Conservation (phyloP, 2,888 invertebrate genomes). For the Pristionchus arcanus region DNA sequence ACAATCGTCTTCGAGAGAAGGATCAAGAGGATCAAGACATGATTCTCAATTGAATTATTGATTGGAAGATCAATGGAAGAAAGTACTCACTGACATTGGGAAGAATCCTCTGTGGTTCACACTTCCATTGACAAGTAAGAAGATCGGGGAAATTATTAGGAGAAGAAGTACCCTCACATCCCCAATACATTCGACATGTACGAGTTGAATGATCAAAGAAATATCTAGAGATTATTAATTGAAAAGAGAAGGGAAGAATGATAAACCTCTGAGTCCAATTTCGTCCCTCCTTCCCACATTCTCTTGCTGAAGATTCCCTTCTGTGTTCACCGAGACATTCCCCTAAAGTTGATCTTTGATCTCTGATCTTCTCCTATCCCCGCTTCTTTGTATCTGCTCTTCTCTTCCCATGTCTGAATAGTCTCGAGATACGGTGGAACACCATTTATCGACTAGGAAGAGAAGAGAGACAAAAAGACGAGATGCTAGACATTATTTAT, state of each 20-base stretch:
- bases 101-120: slow-evolving; percentile 70
- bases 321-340: slow-evolving; percentile 50
- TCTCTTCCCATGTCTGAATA: slow-evolving; percentile 45
- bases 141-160: slow-evolving; percentile 57
- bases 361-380: background rate
- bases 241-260: background rate
- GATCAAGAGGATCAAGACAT: slow-evolving; percentile 75
- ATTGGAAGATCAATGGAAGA: background rate
- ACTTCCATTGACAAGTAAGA: slow-evolving; percentile 74
- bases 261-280: slow-evolving; percentile 54
- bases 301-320: slow-evolving; percentile 45
- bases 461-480: slow-evolving; percentile 15
- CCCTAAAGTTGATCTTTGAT: slow-evolving; percentile 44
- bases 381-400: background rate
- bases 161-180: slow-evolving; percentile 61
- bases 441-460: slow-evolving; percentile 52
- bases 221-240: slow-evolving; percentile 60
- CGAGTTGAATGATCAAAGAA: slow-evolving; percentile 68
- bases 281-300: slow-evolving; percentile 50
- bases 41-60: slow-evolving; percentile 63
- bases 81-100: slow-evolving; percentile 64
- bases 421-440: slow-evolving; percentile 14
- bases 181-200: slow-evolving; percentile 77
- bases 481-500: slow-evolving; percentile 40
- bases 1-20: slow-evolving; percentile 73